Conservation (phyloP, 2,797 vertebrate species). For the Cryptoprocta ferox region DNA sequence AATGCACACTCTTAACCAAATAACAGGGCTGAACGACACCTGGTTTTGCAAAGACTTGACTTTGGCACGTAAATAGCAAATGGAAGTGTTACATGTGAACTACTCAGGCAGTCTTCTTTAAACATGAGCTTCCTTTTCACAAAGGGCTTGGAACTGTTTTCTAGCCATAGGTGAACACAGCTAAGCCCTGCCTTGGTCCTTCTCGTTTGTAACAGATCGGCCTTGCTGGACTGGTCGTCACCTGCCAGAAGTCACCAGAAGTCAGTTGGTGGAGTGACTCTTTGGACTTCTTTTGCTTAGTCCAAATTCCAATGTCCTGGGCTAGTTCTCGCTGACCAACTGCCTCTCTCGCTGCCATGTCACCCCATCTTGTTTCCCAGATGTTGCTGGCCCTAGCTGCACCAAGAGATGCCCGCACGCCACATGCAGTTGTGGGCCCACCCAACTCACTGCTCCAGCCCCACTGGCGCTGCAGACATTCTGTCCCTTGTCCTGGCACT, state of each 20-base stretch:
- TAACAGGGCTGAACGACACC: not conserved
- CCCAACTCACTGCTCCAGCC: not conserved
- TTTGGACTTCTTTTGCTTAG: not conserved
- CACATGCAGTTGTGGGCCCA: not conserved
- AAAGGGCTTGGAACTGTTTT: not conserved
- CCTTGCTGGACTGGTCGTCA: not conserved
- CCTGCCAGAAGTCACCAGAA: not conserved
- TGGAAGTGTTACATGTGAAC: not conserved
- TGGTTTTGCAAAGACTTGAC: not conserved
- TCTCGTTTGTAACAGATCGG: fast-evolving
- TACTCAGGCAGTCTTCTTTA: not conserved
- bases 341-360: not conserved
- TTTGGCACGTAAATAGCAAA: not conserved
- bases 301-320: not conserved
- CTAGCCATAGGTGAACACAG: not conserved
- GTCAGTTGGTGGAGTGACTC: not conserved
- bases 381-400: not conserved
- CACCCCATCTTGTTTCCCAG: not conserved
- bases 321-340: not conserved
- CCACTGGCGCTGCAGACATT: not conserved
- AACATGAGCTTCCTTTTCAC: not conserved
- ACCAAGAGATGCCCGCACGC: not conserved
- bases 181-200: not conserved
- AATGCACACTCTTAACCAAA: not conserved
- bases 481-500: not conserved